These are phyloP conservation scores for Entomyzon cyanotis DNA, from an alignment of 2,113 vertebrate species.

Conservation along the genomic window DNA sequence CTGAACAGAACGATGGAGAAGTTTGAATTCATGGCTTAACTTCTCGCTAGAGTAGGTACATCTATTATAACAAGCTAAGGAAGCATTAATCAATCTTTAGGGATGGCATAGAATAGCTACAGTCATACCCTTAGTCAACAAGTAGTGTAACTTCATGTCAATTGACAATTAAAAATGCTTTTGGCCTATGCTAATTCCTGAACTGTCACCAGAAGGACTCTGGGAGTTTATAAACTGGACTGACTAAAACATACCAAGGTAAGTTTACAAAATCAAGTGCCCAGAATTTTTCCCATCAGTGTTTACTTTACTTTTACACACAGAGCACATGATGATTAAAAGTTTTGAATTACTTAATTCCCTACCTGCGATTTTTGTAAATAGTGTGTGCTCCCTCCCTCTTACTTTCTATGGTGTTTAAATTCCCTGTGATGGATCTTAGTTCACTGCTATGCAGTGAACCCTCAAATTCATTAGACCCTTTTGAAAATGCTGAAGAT, in stretches of 20 bases:
- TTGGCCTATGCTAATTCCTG: neutral
- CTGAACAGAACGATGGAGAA: neutral
- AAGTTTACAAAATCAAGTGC: neutral
- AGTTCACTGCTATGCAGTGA: neutral
- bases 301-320: neutral
- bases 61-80: neutral
- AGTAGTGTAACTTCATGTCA: neutral
- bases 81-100: neutral
- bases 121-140: neutral
- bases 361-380: neutral
- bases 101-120: neutral
- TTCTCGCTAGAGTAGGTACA: neutral
- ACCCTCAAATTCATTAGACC: neutral
- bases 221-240: neutral
- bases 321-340: neutral
- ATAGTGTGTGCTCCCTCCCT: accelerated
- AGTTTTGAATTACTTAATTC: neutral
- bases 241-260: neutral
- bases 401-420: neutral
- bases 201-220: neutral
- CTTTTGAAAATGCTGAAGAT: neutral
- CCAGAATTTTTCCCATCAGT: too few relatives aligned
- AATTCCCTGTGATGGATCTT: neutral
- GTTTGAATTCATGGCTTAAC: neutral
- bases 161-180: neutral